A percentile compares a stretch with the other conserved stretches of the same genome.
These are phyloP conservation scores for Enteromius afrohamiltoni DNA, from an alignment of 2,797 vertebrate genomes.

Conservation along the genomic window DNA sequence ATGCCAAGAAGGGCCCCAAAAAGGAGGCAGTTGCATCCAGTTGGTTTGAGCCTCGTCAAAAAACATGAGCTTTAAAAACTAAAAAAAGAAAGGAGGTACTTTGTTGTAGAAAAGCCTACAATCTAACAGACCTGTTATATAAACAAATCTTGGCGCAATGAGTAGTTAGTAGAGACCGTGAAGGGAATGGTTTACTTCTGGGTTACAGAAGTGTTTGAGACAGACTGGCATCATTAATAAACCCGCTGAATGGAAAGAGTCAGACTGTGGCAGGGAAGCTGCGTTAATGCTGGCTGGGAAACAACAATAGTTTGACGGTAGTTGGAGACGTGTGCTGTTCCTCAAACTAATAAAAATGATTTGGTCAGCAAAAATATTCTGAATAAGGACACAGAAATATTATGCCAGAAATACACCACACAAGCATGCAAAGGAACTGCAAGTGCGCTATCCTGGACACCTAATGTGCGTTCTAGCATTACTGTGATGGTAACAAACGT, in stretches of 20 bases:
- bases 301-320: constrained; percentile 12
- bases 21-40: background rate
- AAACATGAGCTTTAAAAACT: background rate
- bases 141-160: constrained; percentile 2
- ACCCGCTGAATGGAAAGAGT: constrained; percentile 30
- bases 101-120: background rate
- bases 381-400: background rate
- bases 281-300: constrained; percentile 42
- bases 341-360: background rate
- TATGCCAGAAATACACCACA: background rate
- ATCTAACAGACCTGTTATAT: constrained; percentile 14
- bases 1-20: background rate
- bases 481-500: background rate
- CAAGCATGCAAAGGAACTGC: background rate
- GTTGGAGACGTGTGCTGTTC: background rate
- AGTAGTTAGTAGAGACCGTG: constrained; percentile 19
- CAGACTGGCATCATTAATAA: constrained; percentile 14
- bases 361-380: constrained; percentile 23
- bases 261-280: constrained; percentile 29
- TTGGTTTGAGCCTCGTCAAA: background rate
- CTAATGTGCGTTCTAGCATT: background rate
- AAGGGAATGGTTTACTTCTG: background rate
- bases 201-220: constrained; percentile 8
- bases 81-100: background rate
- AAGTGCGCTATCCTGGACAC: background rate